Percentiles rank a stretch among this genome's conserved stretches.
Conservation (phyloP, 2,797 vertebrate species). For the Esox masquinongy region DNA sequence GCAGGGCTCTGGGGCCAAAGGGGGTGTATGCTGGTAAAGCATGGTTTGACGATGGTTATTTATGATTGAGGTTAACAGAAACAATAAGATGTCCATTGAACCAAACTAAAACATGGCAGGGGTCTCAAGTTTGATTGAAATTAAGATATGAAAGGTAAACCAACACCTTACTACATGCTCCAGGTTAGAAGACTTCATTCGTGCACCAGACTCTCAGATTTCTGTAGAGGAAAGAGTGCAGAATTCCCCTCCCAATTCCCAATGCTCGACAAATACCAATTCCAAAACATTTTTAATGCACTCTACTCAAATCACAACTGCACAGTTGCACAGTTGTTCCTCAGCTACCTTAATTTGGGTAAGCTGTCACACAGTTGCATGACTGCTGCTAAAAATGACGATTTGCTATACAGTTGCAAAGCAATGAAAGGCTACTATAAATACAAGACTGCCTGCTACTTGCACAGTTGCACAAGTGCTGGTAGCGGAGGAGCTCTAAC, state of each 20-base stretch:
- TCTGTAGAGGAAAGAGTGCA: constrained; percentile 76
- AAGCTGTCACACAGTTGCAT: constrained; percentile 68
- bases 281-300: constrained; percentile 70
- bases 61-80: constrained; percentile 72
- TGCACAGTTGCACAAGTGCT: constrained; percentile 74
- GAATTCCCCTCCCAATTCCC: constrained; percentile 60
- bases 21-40: constrained; percentile 69
- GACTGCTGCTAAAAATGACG: neutral
- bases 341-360: constrained; percentile 53
- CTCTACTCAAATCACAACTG: constrained; percentile 56
- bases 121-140: constrained; percentile 39
- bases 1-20: constrained; percentile 68
- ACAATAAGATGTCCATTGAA: constrained; percentile 68
- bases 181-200: constrained; percentile 65
- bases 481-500: constrained; percentile 60
- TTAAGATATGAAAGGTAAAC: constrained; percentile 33
- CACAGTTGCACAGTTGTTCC: constrained; percentile 71
- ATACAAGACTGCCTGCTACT: constrained; percentile 45
- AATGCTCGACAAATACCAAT: constrained; percentile 35
- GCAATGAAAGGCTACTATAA: constrained; percentile 16
- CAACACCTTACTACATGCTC: constrained; percentile 74
- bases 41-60: constrained; percentile 53
- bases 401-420: constrained; percentile 38
- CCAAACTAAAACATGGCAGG: constrained; percentile 59
- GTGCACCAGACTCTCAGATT: constrained; percentile 60